Base-by-base conservation (phyloP, 1,140 invertebrate species). In the Oncopeltus fasciatus region DNA sequence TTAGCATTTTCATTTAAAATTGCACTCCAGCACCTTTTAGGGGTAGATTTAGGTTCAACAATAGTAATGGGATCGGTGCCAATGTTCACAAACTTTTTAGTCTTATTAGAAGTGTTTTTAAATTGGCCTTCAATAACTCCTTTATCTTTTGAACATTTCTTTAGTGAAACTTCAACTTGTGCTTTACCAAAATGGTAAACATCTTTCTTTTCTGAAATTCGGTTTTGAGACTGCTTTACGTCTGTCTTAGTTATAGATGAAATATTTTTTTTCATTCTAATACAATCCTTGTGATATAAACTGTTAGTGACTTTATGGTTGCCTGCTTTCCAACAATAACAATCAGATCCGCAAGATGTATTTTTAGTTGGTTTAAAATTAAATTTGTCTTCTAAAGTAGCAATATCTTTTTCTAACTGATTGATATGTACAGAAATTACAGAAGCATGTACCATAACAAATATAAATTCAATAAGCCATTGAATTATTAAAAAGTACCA, bases 211-310 rank as follows among this genome's bases (percentile, higher is more conserved):
- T 53, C 49, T 24, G 20, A 24, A 18, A 18, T 24, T 18, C 26
- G 21, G 20, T 24, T 53, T 24, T 24, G 49, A 53, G 49, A 24
- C 4, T 53, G 21, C 16, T 16, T 24, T 27, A 53, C 16, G 26
- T 53, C 49, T 24, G 20, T 24, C 14, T 53, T 53, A 4, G 14
- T 18, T 1, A 53, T 24, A 53, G 49, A 24, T 8, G 49, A n/a
- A 9, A 20, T 26, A 26, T 26, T 18, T 53, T 53, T 53, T 24
- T 26, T 53, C 49, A 53, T 53, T 1, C 18, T 53, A 26, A 53
- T 53, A 53, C 49, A 53, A 20, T 53, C 18, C 24, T 53, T 53
- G 26, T 53, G 49, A 26, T 53, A 53, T 24, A 53, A 21, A 53
- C 49, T 53, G 12, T 53, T 27, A 9, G 49, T 53, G 16, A 53